Percentiles rank a stretch among this genome's conserved stretches.
Conservation (phyloP, 2,797 vertebrate genomes). For the Acomys russatus region DNA sequence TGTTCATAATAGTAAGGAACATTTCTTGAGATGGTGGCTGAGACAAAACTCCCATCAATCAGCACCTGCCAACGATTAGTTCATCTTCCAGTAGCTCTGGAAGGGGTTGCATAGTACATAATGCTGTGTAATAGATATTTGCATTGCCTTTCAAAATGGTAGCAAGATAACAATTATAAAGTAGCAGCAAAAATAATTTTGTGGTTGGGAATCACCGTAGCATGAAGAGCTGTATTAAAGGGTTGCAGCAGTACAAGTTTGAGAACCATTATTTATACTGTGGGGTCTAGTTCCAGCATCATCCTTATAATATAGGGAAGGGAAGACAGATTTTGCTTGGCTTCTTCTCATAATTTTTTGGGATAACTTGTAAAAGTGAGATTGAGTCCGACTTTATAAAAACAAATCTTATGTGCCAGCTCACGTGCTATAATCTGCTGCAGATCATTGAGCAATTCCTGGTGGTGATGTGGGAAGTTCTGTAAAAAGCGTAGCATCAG, state of each 20-base stretch:
- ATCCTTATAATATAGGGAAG: neutral
- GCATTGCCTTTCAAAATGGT: neutral
- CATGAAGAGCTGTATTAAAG: neutral
- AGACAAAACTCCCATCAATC: neutral
- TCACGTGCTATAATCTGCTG: neutral
- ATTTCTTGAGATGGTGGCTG: neutral
- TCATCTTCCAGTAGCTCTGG: neutral
- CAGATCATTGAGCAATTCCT: neutral
- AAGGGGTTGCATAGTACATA: neutral
- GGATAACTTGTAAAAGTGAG: neutral
- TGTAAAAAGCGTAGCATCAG: neutral
- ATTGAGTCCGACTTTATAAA: neutral
- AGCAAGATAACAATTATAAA: neutral
- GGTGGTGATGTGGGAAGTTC: neutral
- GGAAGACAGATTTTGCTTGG: neutral
- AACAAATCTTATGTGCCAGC: neutral
- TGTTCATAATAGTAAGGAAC: neutral
- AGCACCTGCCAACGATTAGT: too few species aligned
- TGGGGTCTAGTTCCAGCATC: neutral
- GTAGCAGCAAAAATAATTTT: neutral
- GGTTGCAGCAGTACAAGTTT: rapidly evolving
- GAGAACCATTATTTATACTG: neutral
- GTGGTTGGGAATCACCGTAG: neutral
- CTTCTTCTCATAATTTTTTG: neutral
- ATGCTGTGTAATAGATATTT: neutral